A percentile compares a stretch with the other conserved stretches of the same genome.
These are phyloP conservation scores for Drosophila fuyamai DNA, from an alignment of 1,140 invertebrate genomes.

Conservation along the genomic window DNA sequence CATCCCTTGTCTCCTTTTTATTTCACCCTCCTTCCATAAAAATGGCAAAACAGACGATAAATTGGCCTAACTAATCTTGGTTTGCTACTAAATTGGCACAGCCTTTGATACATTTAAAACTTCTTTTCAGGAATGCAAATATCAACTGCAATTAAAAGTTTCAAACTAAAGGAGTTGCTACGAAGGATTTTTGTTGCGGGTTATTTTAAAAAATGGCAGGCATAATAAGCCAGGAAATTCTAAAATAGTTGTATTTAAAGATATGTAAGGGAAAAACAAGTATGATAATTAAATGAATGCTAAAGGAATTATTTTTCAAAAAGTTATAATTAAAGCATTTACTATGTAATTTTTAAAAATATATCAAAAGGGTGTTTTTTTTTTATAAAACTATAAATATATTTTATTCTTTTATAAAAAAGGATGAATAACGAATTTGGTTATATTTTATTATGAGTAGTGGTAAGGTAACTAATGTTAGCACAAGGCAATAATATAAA, in stretches of 20 bases:
- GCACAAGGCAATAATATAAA: neutral
- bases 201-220: neutral
- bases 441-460: too few relatives aligned
- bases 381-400: too few relatives aligned
- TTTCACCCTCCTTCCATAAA: constrained; percentile 43
- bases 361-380: too few relatives aligned
- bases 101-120: constrained; percentile 30
- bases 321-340: too few relatives aligned
- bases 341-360: too few relatives aligned
- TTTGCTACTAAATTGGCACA: constrained; percentile 60
- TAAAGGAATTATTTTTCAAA: too few relatives aligned
- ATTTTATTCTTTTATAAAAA: too few relatives aligned
- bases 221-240: neutral
- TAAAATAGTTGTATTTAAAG: too few relatives aligned
- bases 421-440: too few relatives aligned
- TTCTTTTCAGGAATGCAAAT: constrained; percentile 25
- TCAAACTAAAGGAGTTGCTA: neutral
- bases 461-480: too few relatives aligned
- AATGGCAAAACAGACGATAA: constrained; percentile 42
- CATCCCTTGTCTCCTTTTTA: constrained; percentile 10
- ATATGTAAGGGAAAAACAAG: too few relatives aligned
- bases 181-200: neutral
- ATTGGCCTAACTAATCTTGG: constrained; percentile 50
- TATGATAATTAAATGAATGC: too few relatives aligned
- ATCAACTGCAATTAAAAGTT: constrained; percentile 36